Base-by-base conservation (phyloP, 2,797 vertebrate genomes). In the Otus scops region DNA sequence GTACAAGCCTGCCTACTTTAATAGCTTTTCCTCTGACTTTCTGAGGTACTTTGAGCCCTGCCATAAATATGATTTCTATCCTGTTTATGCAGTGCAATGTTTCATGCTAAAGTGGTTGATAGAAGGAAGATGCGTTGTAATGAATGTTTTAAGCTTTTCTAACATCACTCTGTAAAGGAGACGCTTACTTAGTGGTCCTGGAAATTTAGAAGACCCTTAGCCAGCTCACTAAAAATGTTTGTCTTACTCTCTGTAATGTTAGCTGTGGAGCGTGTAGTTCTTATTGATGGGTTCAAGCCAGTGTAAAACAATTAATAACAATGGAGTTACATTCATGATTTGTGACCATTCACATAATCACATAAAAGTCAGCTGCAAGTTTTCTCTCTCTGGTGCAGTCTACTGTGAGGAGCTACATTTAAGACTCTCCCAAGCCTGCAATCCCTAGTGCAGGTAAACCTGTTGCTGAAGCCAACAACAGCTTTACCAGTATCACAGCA, bases 61-160 rank as follows among this genome's bases (percentile, higher is more conserved):
- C 47, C 54, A 47, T 94, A 92, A 88, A 75, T 76, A 74, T 4
- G 21, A 30, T 90, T 92, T 86, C 73, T 86, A 79, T 36, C 54
- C 76, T 93, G 54, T 88, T 96, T 92, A 79, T 65, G 79, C 7
- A 7, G 14, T 74, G n/a, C 59, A 57, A 48, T 79, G 88, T 92
- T 93, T 95, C 80, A 86, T 64, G 50, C 39, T 92, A 45, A 91
- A 84, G 48, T 61, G 27, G 41, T 24, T 69, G 87, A 94, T 92
- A 89, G 63, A 74, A 76, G 65, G 68, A 78, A 91, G 53, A 82
- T 93, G 56, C 4, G 1, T 95, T 95, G 32, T 48, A 73, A 85
- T 93, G 61, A 92, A 84, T 67, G 51, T 57, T 88, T 90, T 95
- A 53, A 26, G 5, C 68, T 92, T 91, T 88, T 61, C 63, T 95